These are phyloP conservation scores for Pristionchus pacificus DNA, from an alignment of 1,140 invertebrate genomes.

Conservation along the genomic window DNA sequence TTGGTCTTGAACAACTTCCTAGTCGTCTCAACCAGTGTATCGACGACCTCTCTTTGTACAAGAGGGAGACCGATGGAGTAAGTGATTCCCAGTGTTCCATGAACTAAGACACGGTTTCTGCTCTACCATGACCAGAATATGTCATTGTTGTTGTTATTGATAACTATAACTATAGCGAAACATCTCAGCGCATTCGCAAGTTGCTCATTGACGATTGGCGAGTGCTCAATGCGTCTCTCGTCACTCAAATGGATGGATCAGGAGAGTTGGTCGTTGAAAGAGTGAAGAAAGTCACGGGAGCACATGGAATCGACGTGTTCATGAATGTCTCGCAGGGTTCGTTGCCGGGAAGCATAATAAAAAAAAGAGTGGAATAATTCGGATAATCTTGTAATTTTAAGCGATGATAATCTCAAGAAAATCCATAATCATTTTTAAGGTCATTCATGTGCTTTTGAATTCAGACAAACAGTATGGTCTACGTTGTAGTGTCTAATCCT, in stretches of 20 bases:
- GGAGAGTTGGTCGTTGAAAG: slow-evolving; percentile 37
- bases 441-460: neutral
- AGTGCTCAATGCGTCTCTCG: slow-evolving; percentile 29
- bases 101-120: too few species aligned
- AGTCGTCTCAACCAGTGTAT: slow-evolving; percentile 46
- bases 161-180: too few species aligned
- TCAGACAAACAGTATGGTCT: neutral
- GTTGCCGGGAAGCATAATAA: too few species aligned
- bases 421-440: too few species aligned
- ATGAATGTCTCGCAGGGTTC: slow-evolving; percentile 25
- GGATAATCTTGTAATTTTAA: too few species aligned
- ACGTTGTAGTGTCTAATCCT: neutral
- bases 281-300: slow-evolving; percentile 37
- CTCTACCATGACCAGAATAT: too few species aligned
- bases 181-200: slow-evolving; percentile 36
- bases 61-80: slow-evolving; percentile 49
- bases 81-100: neutral
- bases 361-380: too few species aligned
- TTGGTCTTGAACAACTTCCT: slow-evolving; percentile 50
- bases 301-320: slow-evolving; percentile 32
- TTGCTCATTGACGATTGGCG: slow-evolving; percentile 37
- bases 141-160: too few species aligned
- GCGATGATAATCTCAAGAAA: too few species aligned
- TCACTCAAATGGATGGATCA: slow-evolving; percentile 20
- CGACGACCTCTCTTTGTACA: slow-evolving; percentile 53